Percentiles rank a stretch among this genome's conserved stretches.
Evolutionary conservation across 2,888 invertebrate species (phyloP).

Genomic region (Chymomyza caudatula): DNA sequence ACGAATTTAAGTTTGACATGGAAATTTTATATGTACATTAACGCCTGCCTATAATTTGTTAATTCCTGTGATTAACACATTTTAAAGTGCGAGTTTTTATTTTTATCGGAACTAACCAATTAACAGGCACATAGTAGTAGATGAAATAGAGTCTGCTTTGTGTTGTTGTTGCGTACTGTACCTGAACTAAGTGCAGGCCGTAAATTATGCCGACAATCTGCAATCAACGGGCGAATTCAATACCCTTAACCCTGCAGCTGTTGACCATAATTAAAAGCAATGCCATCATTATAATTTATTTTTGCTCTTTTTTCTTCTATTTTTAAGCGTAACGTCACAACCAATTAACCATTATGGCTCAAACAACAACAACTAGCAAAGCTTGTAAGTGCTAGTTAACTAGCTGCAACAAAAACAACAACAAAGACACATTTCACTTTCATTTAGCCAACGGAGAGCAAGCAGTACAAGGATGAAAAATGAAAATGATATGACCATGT

Average conservation of each 20-base stretch:
- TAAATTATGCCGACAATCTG: background rate
- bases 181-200: background rate
- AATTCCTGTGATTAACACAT: slow-evolving; percentile 29
- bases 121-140: slow-evolving; percentile 3
- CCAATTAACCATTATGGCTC: slow-evolving; percentile 34
- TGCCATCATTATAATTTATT: background rate
- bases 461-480: slow-evolving; percentile 41
- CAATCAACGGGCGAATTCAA: background rate
- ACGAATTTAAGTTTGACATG: background rate
- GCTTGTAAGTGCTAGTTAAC: background rate
- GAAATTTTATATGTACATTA: background rate
- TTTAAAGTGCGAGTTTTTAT: slow-evolving; percentile 27
- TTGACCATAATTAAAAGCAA: background rate
- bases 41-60: slow-evolving; percentile 6
- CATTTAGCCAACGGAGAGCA: slow-evolving; percentile 36
- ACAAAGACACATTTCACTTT: slow-evolving; percentile 57
- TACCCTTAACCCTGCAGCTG: background rate
- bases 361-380: slow-evolving; percentile 19
- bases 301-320: background rate
- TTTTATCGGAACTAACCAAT: slow-evolving; percentile 24
- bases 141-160: background rate
- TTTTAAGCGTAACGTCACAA: background rate
- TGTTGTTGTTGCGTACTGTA: background rate
- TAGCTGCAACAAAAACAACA: background rate
- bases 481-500: slow-evolving; percentile 68